Evolutionary conservation across 2,797 vertebrate species (phyloP).

Genomic region (Anisognathus igniventris): DNA sequence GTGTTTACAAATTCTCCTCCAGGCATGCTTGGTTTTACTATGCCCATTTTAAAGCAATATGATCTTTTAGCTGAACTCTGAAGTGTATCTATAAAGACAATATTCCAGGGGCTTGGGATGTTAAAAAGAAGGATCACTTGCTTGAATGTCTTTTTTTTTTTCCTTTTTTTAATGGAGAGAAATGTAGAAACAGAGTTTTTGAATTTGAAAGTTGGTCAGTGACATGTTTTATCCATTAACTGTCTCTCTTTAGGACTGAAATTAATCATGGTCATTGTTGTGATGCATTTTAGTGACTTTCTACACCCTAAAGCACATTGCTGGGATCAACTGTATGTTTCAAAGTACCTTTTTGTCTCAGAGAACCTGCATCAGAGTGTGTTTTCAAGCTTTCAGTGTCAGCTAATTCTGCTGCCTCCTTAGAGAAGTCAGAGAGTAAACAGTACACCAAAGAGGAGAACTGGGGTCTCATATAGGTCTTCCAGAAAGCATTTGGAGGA

Average conservation of each 20-base stretch:
- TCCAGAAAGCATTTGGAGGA: background rate
- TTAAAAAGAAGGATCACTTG: constrained; percentile 4
- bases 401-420: background rate
- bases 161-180: background rate
- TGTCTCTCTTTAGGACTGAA: background rate
- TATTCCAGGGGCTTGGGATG: background rate
- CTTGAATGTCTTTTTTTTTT: background rate
- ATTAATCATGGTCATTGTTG: background rate
- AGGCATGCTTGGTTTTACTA: constrained; percentile 62
- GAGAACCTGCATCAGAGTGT: background rate
- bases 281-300: background rate
- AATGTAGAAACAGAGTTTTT: background rate
- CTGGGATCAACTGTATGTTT: background rate
- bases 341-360: background rate
- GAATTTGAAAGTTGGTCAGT: background rate
- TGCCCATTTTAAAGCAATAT: constrained; percentile 65
- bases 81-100: constrained; percentile 37
- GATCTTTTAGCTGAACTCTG: constrained; percentile 50
- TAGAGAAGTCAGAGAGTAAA: background rate
- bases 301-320: background rate
- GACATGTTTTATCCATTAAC: background rate
- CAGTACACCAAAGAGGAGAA: background rate
- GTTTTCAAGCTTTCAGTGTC: background rate
- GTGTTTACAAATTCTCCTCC: constrained; percentile 58
- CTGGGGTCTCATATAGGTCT: background rate